Evolutionary conservation across 2,888 invertebrate genomes (phyloP).

Genomic region (Drosophila setosimentum): DNA sequence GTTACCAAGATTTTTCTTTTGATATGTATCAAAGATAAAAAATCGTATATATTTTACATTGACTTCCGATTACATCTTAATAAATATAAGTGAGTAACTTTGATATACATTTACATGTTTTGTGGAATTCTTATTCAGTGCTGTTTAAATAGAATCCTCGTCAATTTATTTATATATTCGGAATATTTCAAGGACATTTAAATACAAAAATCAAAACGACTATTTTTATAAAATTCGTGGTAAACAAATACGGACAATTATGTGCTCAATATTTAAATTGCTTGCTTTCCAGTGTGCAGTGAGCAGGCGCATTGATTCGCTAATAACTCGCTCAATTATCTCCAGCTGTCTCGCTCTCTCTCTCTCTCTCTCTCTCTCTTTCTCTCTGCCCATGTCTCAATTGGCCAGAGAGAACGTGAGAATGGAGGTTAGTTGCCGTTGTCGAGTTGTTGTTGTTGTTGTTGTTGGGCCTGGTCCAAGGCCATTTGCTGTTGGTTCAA

Average conservation of each 20-base stretch:
- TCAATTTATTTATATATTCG: not conserved
- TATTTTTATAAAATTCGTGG: not conserved
- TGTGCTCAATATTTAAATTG: not conserved
- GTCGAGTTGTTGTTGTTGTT: conserved; percentile 36
- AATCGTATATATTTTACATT: not conserved
- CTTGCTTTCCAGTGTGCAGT: conserved; percentile 41
- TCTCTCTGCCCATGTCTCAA: conserved; percentile 1
- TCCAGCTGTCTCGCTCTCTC: not conserved
- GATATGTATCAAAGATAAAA: not conserved
- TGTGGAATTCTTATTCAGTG: not conserved
- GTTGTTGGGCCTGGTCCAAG: conserved; percentile 68
- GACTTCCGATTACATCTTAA: not conserved
- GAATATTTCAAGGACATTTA: not conserved
- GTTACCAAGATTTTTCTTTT: not conserved
- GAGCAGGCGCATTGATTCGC: conserved; percentile 49
- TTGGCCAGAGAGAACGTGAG: conserved; percentile 20
- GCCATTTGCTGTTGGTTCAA: conserved; percentile 77
- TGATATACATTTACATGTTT: not conserved
- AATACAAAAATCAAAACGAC: not conserved
- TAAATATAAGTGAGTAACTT: not conserved
- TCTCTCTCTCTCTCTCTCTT: not conserved
- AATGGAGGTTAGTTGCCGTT: conserved; percentile 25
- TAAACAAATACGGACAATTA: not conserved
- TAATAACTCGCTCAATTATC: conserved; percentile 32
- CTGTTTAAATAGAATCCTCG: not conserved